Evolutionary conservation across 92 coral and sea anemone genomes (phyloP).

Genomic region (Palythoa heliodiscus): DNA sequence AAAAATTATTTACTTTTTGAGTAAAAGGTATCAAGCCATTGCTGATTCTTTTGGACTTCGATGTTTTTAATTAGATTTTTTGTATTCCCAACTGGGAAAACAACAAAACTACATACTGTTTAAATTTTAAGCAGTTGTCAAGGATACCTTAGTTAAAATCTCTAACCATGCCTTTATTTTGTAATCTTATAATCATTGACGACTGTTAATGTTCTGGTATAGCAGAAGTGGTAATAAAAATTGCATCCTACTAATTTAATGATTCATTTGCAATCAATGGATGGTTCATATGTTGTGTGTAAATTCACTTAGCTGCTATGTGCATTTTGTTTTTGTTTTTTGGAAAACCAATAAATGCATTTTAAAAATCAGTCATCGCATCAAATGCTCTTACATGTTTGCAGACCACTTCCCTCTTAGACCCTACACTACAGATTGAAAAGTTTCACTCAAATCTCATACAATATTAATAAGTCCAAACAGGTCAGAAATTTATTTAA

Average conservation of each 20-base stretch:
- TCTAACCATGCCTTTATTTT: conserved; percentile 17
- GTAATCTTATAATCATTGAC: conserved; percentile 26
- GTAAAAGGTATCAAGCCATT: neutral
- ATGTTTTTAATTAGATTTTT: neutral
- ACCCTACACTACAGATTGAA: neutral
- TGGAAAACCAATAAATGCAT: neutral
- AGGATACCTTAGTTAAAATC: conserved; percentile 17
- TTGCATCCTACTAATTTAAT: conserved; percentile 29
- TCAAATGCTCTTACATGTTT: conserved; percentile 19
- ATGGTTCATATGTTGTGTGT: neutral
- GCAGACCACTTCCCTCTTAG: conserved; percentile 10
- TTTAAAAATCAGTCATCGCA: conserved; percentile 3
- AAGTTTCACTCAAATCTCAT: conserved; percentile 18
- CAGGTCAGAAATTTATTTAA: conserved; percentile 28
- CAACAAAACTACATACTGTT: neutral
- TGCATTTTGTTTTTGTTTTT: neutral
- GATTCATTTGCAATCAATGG: neutral
- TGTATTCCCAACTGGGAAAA: conserved; percentile 3
- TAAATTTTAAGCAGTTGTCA: conserved; percentile 28
- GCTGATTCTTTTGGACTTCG: neutral
- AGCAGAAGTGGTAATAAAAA: conserved; percentile 17
- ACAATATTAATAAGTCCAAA: conserved; percentile 7
- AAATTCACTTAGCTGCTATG: neutral
- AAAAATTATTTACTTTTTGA: neutral
- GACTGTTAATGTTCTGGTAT: neutral